phyloP scores from a whole-genome alignment of 1,140 invertebrate species.

The Rhopalosiphum padi region DNA sequence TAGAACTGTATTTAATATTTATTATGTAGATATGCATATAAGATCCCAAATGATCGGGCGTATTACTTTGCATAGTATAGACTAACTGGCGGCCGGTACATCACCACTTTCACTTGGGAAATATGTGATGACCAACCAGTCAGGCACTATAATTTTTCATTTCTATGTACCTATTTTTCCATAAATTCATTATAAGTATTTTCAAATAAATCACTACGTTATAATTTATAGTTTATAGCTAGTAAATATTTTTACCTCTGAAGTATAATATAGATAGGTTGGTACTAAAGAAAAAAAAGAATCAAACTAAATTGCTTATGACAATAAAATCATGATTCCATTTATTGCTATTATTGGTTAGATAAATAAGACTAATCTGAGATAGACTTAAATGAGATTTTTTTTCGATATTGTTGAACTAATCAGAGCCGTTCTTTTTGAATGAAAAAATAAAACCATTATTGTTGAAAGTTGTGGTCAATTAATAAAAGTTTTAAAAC shows the following conservation, averaged over 20 bases:
- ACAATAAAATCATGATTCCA: neutral
- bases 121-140: neutral
- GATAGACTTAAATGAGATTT: neutral
- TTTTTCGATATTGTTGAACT: neutral
- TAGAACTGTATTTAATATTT: neutral
- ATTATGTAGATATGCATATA: neutral
- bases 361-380: neutral
- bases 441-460: neutral
- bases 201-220: neutral
- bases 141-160: neutral
- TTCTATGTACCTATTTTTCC: neutral
- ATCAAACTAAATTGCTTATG: constrained; percentile 5
- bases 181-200: neutral
- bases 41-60: neutral
- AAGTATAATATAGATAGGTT: neutral
- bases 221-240: neutral
- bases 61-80: neutral
- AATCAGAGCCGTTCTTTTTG: neutral
- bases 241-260: neutral
- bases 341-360: neutral
- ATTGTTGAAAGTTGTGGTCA: neutral
- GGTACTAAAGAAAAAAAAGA: neutral
- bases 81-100: neutral
- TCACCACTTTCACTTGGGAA: neutral
- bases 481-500: neutral